These are phyloP conservation scores for Drosophila persimilis DNA, from an alignment of 1,140 invertebrate genomes.

Conservation along the genomic window DNA sequence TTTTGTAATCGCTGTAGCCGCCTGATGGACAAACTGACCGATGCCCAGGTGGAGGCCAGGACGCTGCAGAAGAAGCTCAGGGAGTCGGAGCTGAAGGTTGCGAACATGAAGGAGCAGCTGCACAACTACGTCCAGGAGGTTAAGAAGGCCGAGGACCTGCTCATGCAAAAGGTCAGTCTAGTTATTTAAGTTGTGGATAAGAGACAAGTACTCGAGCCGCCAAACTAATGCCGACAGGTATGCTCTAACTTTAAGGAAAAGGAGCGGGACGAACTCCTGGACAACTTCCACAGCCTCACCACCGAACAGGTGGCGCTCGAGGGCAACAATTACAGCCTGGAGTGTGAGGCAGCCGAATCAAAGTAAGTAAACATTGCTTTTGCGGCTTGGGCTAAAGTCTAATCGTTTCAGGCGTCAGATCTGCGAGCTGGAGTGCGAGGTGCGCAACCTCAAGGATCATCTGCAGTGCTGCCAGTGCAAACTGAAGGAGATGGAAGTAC, in stretches of 20 bases:
- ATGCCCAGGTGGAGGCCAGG: constrained; percentile 83
- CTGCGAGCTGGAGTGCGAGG: constrained; percentile 67
- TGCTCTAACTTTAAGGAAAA: constrained; percentile 84
- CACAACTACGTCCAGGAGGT: constrained; percentile 88
- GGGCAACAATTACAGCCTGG: constrained; percentile 87
- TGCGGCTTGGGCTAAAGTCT: neutral
- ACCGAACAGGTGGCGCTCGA: constrained; percentile 86
- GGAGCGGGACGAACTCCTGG: constrained; percentile 87
- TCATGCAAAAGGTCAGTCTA: constrained; percentile 84
- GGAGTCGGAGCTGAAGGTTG: constrained; percentile 84
- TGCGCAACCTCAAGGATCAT: constrained; percentile 58
- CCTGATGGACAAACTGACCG: constrained; percentile 66
- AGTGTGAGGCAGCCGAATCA: constrained; percentile 85
- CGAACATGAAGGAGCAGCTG: constrained; percentile 86
- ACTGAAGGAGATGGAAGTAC: constrained; percentile 56
- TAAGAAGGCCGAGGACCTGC: constrained; percentile 86
- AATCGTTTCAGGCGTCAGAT: constrained; percentile 59
- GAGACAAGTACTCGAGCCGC: constrained; percentile 14
- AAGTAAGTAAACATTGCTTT: constrained; percentile 55
- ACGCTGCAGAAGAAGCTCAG: constrained; percentile 85
- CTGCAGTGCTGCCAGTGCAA: constrained; percentile 46
- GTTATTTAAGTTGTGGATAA: constrained; percentile 28
- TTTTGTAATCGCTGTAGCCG: constrained; percentile 49
- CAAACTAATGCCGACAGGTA: constrained; percentile 35
- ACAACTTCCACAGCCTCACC: constrained; percentile 86